Evolutionary conservation across 53 echinoderm and acorn worm genomes (phyloP).

Genomic region (Arbacia lixula): DNA sequence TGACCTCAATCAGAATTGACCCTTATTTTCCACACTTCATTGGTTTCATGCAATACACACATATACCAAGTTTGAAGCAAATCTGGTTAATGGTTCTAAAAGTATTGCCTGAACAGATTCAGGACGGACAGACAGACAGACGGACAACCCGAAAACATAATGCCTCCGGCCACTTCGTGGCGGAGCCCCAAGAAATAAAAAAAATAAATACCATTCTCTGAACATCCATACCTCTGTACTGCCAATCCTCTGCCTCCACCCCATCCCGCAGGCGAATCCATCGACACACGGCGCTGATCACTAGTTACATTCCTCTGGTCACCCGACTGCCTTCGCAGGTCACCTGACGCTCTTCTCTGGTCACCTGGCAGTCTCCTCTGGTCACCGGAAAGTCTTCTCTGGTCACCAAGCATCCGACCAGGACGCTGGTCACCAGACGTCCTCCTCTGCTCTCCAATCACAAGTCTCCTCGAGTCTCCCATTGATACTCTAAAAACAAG

Average conservation of each 20-base stretch:
- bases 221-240: constrained; percentile 10
- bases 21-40: too few relatives aligned
- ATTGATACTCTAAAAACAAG: constrained; percentile 15
- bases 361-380: constrained; percentile 12
- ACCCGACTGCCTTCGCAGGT: constrained; percentile 5
- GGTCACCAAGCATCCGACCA: background rate
- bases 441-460: constrained; percentile 41
- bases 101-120: too few relatives aligned
- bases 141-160: too few relatives aligned
- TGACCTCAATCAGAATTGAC: too few relatives aligned
- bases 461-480: constrained; percentile 46
- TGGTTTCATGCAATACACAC: too few relatives aligned
- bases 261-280: constrained; percentile 1
- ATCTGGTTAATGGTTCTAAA: too few relatives aligned
- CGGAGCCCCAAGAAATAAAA: too few relatives aligned
- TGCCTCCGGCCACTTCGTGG: too few relatives aligned
- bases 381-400: constrained; percentile 21
- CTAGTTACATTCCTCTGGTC: constrained; percentile 28
- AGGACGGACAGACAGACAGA: too few relatives aligned
- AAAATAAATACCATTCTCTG: too few relatives aligned
- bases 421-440: constrained; percentile 11
- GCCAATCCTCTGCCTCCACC: constrained; percentile 52
- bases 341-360: constrained; percentile 36
- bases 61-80: too few relatives aligned
- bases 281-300: constrained; percentile 31